A percentile compares a stretch with the other conserved stretches of the same genome.
Conservation (phyloP, 2,797 vertebrate species). For the Rhinophrynus dorsalis region DNA sequence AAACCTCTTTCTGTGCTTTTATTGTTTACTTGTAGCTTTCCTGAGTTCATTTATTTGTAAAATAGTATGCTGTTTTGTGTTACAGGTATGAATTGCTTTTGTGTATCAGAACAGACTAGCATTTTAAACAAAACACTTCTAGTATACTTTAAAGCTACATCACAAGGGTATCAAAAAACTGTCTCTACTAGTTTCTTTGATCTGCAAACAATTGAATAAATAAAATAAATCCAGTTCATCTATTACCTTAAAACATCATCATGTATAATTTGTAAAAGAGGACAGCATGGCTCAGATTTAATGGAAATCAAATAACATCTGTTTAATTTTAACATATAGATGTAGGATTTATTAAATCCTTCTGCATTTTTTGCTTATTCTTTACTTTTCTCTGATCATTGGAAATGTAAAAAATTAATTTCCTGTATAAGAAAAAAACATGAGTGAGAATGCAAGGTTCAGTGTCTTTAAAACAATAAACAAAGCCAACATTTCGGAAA, state of each 20-base stretch:
- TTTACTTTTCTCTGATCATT: conserved; percentile 62
- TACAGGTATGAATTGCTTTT: too few relatives aligned
- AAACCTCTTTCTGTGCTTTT: too few relatives aligned
- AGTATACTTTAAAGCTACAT: too few relatives aligned
- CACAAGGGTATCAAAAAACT: conserved; percentile 50
- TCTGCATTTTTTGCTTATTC: conserved; percentile 65
- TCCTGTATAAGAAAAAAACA: conserved; percentile 75
- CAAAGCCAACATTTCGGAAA: conserved; percentile 67
- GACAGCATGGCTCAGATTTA: conserved; percentile 71
- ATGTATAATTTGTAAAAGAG: conserved; percentile 64
- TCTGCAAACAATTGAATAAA: conserved; percentile 62
- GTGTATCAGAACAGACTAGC: too few relatives aligned
- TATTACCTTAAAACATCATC: conserved; percentile 62
- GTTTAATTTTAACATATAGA: conserved; percentile 82
- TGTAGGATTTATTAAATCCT: conserved; percentile 73
- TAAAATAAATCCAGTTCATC: conserved; percentile 62
- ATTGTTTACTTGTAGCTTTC: too few relatives aligned
- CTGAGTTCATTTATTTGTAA: too few relatives aligned
- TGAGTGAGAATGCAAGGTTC: conserved; percentile 75
- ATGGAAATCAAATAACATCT: conserved; percentile 77
- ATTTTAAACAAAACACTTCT: too few relatives aligned
- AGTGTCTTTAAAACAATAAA: conserved; percentile 74
- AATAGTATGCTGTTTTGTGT: too few relatives aligned
- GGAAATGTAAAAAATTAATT: conserved; percentile 76
- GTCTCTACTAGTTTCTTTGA: conserved; percentile 65